Percentiles rank a stretch among this genome's conserved stretches.
These are phyloP conservation scores for Caretta caretta DNA, from an alignment of 2,113 vertebrate genomes.

Conservation along the genomic window DNA sequence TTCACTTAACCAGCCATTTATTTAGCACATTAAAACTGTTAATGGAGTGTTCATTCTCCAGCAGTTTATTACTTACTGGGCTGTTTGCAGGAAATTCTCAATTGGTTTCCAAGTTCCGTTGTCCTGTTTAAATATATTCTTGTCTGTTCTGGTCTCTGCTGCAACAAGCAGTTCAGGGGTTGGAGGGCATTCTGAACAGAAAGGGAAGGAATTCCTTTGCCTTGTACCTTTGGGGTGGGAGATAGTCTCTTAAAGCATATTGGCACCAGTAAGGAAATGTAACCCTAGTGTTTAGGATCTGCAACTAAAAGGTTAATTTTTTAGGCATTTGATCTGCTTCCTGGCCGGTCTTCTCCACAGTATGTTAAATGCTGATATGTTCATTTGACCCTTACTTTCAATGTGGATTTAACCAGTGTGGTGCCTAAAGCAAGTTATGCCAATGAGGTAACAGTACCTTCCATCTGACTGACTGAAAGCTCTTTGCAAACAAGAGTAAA, in stretches of 20 bases:
- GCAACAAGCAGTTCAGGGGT: neutral
- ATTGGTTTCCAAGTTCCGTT: constrained; percentile 8
- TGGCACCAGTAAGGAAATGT: neutral
- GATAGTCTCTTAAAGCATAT: neutral
- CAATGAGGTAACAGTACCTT: neutral
- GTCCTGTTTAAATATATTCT: neutral
- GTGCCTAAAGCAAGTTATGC: neutral
- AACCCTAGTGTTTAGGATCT: neutral
- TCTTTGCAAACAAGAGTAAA: neutral
- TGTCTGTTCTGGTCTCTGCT: neutral
- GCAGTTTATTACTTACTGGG: neutral
- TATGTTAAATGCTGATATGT: accelerated
- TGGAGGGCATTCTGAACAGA: neutral
- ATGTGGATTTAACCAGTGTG: neutral
- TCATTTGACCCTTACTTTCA: neutral
- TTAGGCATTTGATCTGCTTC: neutral
- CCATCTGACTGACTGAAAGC: neutral
- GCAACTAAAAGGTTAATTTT: neutral
- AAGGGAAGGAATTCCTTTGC: neutral
- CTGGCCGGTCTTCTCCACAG: neutral
- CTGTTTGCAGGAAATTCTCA: constrained; percentile 32
- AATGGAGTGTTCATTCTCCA: neutral
- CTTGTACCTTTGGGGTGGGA: neutral
- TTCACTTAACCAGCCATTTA: neutral
- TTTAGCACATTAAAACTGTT: neutral